Evolutionary conservation across 2,888 invertebrate genomes (phyloP).

Genomic region (Drosophila paranaensis): DNA sequence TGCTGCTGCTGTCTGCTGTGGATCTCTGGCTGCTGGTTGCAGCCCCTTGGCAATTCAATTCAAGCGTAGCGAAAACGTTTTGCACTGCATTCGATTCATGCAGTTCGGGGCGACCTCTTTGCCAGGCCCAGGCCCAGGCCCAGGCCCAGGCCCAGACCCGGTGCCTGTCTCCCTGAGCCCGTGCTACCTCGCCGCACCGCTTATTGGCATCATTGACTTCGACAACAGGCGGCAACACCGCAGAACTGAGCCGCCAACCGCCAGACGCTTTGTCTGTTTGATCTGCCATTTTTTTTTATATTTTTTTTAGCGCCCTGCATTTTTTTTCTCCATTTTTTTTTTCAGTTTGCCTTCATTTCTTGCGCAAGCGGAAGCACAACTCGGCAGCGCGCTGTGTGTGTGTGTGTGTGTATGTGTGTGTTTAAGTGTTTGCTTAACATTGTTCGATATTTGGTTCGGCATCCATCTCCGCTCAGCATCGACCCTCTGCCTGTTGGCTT

Average conservation of each 20-base stretch:
- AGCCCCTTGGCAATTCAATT: constrained; percentile 55
- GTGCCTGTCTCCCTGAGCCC: neutral
- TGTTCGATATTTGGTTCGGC: constrained; percentile 77
- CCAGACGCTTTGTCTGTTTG: constrained; percentile 56
- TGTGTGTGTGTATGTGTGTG: constrained; percentile 36
- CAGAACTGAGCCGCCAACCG: constrained; percentile 65
- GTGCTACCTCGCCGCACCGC: constrained; percentile 24
- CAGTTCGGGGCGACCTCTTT: constrained; percentile 17
- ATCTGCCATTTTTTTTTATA: constrained; percentile 29
- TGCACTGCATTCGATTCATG: constrained; percentile 57
- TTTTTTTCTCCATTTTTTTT: constrained; percentile 25
- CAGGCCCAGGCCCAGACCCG: neutral
- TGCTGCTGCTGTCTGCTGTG: constrained; percentile 35
- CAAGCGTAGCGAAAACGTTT: constrained; percentile 77
- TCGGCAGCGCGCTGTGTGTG: constrained; percentile 45
- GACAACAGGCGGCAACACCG: constrained; percentile 72
- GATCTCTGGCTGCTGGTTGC: constrained; percentile 19
- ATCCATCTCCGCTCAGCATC: constrained; percentile 31
- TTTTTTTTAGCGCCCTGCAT: constrained; percentile 53
- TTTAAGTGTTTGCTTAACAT: constrained; percentile 70
- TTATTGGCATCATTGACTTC: constrained; percentile 74
- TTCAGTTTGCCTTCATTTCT: constrained; percentile 39
- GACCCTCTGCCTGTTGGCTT: constrained; percentile 25
- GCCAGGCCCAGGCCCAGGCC: neutral
- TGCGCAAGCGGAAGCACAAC: constrained; percentile 72